These are phyloP conservation scores for Isaurus tuberculatus DNA, from an alignment of 92 coral and sea anemone genomes.

Conservation along the genomic window DNA sequence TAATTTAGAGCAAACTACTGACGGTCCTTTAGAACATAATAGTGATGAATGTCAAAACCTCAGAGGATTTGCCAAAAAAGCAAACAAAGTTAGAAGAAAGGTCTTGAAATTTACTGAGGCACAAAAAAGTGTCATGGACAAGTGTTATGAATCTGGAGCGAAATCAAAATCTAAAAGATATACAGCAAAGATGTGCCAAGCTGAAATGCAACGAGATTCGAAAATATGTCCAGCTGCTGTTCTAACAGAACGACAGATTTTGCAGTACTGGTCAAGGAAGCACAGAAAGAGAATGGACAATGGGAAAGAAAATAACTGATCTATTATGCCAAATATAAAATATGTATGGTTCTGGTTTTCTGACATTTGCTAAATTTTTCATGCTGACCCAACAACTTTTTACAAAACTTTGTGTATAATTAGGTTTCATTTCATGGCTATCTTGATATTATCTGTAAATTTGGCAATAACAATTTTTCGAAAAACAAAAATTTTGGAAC, in stretches of 20 bases:
- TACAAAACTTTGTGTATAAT: neutral
- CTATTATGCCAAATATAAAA: too few species aligned
- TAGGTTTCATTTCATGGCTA: neutral
- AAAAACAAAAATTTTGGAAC: too few species aligned
- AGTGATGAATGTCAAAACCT: neutral
- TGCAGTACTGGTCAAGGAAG: slow-evolving; percentile 4
- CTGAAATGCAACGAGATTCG: neutral
- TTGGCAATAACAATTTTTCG: neutral
- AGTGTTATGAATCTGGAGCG: neutral
- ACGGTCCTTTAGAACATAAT: too few species aligned
- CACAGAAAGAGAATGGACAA: slow-evolving; percentile 3
- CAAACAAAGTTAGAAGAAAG: slow-evolving; percentile 1
- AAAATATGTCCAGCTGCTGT: neutral
- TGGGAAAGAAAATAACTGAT: neutral
- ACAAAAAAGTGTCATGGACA: neutral
- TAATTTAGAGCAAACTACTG: too few species aligned
- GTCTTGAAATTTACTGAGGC: slow-evolving; percentile 1
- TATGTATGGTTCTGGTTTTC: too few species aligned
- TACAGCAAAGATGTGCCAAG: neutral
- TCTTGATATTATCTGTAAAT: slow-evolving; percentile 1
- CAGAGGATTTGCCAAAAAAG: too few species aligned
- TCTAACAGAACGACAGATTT: slow-evolving; percentile 2
- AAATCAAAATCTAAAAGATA: neutral
- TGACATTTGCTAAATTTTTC: too few species aligned
- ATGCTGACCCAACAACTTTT: too few species aligned